Evolutionary conservation across 2,888 invertebrate genomes (phyloP).

Genomic region (Meliscaeva auricollis): DNA sequence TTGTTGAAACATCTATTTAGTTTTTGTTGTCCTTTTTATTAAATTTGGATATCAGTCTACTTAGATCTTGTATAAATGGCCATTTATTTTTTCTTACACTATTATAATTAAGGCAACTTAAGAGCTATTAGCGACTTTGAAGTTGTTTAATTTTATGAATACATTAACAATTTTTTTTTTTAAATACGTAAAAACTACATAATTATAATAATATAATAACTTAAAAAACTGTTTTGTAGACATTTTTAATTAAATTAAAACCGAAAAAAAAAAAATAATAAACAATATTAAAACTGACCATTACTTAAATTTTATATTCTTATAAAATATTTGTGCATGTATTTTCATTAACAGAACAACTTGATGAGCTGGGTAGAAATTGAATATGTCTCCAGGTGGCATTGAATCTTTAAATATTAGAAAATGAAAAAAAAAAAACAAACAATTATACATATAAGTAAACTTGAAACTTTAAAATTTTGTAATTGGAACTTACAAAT

Average conservation of each 20-base stretch:
- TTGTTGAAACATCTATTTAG: constrained; percentile 20
- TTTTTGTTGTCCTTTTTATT: neutral
- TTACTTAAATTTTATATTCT: constrained; percentile 21
- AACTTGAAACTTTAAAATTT: too few species aligned
- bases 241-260: neutral
- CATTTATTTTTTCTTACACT: constrained; percentile 19
- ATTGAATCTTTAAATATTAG: constrained; percentile 81
- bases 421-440: neutral
- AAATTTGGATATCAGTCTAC: constrained; percentile 46
- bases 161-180: constrained; percentile 14
- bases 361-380: constrained; percentile 81
- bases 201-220: constrained; percentile 15
- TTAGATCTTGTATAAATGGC: constrained; percentile 56
- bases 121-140: constrained; percentile 16
- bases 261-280: neutral
- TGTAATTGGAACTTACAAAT: constrained; percentile 79
- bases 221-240: constrained; percentile 6
- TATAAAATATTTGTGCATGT: constrained; percentile 82
- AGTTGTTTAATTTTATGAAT: neutral
- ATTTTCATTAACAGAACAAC: constrained; percentile 80
- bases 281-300: neutral
- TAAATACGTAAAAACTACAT: constrained; percentile 2
- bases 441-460: neutral
- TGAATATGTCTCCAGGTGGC: constrained; percentile 83
- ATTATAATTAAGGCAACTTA: constrained; percentile 24